Conservation (phyloP, 2,888 invertebrate genomes). For the Pherbina coryleti region DNA sequence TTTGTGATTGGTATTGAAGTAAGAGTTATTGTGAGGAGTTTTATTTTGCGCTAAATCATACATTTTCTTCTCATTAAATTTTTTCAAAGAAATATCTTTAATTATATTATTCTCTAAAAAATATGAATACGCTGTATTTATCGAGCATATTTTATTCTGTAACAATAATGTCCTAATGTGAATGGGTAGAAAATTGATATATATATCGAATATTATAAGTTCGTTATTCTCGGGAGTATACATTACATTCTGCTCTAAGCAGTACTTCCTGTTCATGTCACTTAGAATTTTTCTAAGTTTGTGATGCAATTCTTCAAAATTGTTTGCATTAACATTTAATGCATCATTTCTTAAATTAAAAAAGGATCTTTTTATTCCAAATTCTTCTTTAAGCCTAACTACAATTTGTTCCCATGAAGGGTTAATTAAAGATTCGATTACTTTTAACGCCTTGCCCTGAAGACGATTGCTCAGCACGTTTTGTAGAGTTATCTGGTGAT, state of each 20-base stretch:
- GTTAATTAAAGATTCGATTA: not conserved
- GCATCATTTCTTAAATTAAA: constrained; percentile 41
- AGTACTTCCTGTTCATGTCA: constrained; percentile 41
- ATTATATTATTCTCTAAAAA: too few relatives aligned
- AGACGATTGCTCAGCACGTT: constrained; percentile 20
- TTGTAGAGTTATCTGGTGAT: constrained; percentile 4
- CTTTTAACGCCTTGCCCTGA: constrained; percentile 7
- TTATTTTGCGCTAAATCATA: too few relatives aligned
- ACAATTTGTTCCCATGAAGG: constrained; percentile 39
- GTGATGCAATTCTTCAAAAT: constrained; percentile 36
- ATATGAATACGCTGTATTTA: too few relatives aligned
- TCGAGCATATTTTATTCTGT: constrained; percentile 38
- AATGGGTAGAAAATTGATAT: constrained; percentile 37
- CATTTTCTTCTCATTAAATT: too few relatives aligned
- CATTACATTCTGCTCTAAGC: constrained; percentile 14
- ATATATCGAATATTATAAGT: constrained; percentile 36
- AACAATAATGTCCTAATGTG: constrained; percentile 37
- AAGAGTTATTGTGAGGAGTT: too few relatives aligned
- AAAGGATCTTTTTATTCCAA: constrained; percentile 41
- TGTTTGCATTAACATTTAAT: not conserved
- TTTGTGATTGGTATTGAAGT: too few relatives aligned
- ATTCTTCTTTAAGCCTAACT: constrained; percentile 40
- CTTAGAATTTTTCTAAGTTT: constrained; percentile 30
- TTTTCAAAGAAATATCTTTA: too few relatives aligned
- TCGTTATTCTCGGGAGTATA: constrained; percentile 39